phyloP scores from a whole-genome alignment of 2,888 invertebrate genomes.

The Pharmacophagus antenor region DNA sequence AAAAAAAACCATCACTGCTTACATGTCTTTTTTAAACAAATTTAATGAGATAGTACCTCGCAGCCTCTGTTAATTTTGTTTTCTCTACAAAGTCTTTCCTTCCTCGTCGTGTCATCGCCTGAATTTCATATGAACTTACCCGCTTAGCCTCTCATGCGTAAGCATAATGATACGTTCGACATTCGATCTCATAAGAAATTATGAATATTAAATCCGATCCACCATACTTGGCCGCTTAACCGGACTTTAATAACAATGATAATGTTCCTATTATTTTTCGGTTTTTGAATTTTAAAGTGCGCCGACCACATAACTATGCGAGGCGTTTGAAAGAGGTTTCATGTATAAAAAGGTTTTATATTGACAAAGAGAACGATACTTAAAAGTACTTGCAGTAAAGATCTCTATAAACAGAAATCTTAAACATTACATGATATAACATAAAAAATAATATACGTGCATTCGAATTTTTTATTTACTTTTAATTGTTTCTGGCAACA shows the following conservation, averaged over 20 bases:
- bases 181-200: slow-evolving; percentile 47
- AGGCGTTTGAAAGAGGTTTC: slow-evolving; percentile 8
- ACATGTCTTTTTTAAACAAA: background rate
- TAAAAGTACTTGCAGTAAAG: background rate
- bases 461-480: too few relatives aligned
- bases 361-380: background rate
- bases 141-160: slow-evolving; percentile 36
- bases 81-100: slow-evolving; percentile 37
- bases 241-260: slow-evolving; percentile 60
- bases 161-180: slow-evolving; percentile 34
- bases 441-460: too few relatives aligned
- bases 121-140: slow-evolving; percentile 33
- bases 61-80: slow-evolving; percentile 15
- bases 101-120: slow-evolving; percentile 51
- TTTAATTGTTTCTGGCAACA: too few relatives aligned
- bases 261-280: slow-evolving; percentile 46
- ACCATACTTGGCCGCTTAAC: slow-evolving; percentile 44
- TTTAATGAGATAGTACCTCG: background rate
- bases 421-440: too few relatives aligned
- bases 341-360: background rate
- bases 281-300: slow-evolving; percentile 39
- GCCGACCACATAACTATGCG: slow-evolving; percentile 21
- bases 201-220: slow-evolving; percentile 59
- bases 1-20: too few relatives aligned
- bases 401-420: too few relatives aligned